Percentiles rank a stretch among this genome's conserved stretches.
Evolutionary conservation across 2,797 vertebrate genomes (phyloP).

Genomic region (Gobionotothen gibberifrons): DNA sequence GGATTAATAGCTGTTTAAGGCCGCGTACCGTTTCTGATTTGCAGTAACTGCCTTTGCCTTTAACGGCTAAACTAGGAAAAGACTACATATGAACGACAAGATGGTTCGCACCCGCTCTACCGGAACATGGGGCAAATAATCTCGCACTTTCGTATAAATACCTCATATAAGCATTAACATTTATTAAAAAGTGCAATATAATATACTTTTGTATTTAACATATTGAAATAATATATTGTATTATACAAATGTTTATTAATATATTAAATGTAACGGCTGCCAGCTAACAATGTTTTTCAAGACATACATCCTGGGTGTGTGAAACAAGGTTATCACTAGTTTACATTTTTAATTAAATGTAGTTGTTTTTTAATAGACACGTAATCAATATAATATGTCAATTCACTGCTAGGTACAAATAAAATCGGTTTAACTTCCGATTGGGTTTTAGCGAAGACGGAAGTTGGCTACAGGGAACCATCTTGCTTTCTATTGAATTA

Average conservation of each 20-base stretch:
- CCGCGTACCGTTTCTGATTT: conserved; percentile 53
- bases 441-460: conserved; percentile 43
- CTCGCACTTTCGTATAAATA: neutral
- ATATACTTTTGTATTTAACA: too few species aligned
- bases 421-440: neutral
- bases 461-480: neutral
- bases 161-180: rapidly evolving
- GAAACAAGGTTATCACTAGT: rapidly evolving
- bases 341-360: neutral
- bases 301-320: neutral
- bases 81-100: conserved; percentile 22
- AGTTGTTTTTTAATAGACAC: neutral
- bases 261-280: neutral
- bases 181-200: neutral
- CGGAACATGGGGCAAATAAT: neutral
- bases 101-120: conserved; percentile 6
- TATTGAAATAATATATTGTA: rapidly evolving
- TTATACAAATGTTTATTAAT: neutral
- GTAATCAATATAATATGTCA: rapidly evolving
- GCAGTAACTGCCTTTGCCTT: conserved; percentile 14
- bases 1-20: conserved; percentile 7
- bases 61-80: conserved; percentile 31
- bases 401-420: neutral
- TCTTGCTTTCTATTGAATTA: conserved; percentile 20
- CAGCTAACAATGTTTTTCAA: neutral